phyloP scores from a whole-genome alignment of 2,797 vertebrate genomes.

The Siniperca undulata region DNA sequence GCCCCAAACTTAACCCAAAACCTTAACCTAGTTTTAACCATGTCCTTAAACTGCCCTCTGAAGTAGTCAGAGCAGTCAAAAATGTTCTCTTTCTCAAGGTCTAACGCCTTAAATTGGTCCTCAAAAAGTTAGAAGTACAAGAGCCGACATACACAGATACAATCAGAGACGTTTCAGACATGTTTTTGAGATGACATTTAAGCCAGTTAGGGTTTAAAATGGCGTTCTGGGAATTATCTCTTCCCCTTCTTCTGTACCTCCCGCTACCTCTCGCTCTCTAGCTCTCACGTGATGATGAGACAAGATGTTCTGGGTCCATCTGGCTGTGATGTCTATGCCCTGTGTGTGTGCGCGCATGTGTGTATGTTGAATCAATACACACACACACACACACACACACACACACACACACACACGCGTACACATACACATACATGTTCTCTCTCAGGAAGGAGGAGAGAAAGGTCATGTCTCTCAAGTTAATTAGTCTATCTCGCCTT shows the following conservation, averaged over 20 bases:
- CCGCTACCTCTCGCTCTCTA: not conserved
- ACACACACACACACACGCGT: conserved; percentile 5
- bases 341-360: not conserved
- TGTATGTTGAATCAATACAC: conserved; percentile 47
- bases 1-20: not conserved
- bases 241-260: not conserved
- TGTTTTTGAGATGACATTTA: not conserved
- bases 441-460: conserved; percentile 42
- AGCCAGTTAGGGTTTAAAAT: not conserved
- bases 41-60: not conserved
- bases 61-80: not conserved
- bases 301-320: conserved; percentile 41
- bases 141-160: not conserved
- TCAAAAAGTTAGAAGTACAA: not conserved
- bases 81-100: not conserved
- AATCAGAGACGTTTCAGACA: not conserved
- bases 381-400: not conserved
- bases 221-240: not conserved
- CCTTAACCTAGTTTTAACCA: not conserved
- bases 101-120: not conserved
- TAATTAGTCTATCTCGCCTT: conserved; percentile 69
- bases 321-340: conserved; percentile 45
- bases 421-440: conserved; percentile 14
- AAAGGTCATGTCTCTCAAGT: conserved; percentile 68
- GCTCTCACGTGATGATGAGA: conserved; percentile 42